Evolutionary conservation across 2,888 invertebrate species (phyloP).

Genomic region (Drosophila macrothrix): DNA sequence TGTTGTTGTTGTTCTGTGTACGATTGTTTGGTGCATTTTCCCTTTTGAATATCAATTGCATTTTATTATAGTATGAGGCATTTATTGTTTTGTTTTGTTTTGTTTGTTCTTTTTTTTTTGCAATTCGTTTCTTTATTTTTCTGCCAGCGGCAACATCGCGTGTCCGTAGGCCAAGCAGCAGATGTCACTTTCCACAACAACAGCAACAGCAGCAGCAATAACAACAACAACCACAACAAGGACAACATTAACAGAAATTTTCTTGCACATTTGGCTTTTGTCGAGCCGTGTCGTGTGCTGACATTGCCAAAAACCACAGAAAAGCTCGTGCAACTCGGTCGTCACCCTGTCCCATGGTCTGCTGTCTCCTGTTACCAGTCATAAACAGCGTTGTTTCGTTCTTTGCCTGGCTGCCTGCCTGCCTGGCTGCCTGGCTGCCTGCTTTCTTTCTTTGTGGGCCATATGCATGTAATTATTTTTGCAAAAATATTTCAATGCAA

Average conservation of each 20-base stretch:
- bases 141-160: constrained; percentile 54
- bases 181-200: constrained; percentile 55
- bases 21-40: constrained; percentile 69
- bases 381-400: constrained; percentile 58
- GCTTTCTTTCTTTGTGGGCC: constrained; percentile 57
- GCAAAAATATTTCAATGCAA: constrained; percentile 80
- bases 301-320: constrained; percentile 73
- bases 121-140: constrained; percentile 14
- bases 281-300: constrained; percentile 67
- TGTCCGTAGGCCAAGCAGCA: constrained; percentile 55
- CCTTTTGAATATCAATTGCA: constrained; percentile 81
- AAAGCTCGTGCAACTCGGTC: constrained; percentile 59
- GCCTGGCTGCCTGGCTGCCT: neutral
- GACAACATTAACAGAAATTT: constrained; percentile 41
- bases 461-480: constrained; percentile 79
- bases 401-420: constrained; percentile 1
- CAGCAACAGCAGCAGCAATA: constrained; percentile 24
- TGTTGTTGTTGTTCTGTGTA: constrained; percentile 16
- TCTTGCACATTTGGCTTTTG: constrained; percentile 64
- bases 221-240: neutral
- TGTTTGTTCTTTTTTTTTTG: constrained; percentile 10
- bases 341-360: constrained; percentile 42
- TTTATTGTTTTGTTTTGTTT: constrained; percentile 53
- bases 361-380: constrained; percentile 69
- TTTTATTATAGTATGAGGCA: constrained; percentile 56